Conservation (phyloP, 2,888 invertebrate genomes). For the Tenthredo livida region DNA sequence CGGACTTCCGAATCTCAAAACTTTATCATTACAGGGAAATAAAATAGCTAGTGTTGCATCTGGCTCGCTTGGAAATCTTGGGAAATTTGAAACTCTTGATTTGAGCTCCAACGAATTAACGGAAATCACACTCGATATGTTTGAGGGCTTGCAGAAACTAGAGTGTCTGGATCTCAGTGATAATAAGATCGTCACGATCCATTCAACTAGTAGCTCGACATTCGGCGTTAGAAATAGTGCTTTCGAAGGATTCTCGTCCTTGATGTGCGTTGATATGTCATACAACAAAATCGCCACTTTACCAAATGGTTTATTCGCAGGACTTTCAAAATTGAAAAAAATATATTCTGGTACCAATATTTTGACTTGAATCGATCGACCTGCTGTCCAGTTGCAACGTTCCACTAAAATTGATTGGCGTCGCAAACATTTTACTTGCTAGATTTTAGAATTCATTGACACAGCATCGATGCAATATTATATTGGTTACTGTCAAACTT, state of each 20-base stretch:
- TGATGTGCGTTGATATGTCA: background rate
- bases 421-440: too few species aligned
- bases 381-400: background rate
- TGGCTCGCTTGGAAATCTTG: slow-evolving; percentile 73
- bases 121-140: slow-evolving; percentile 69
- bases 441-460: too few species aligned
- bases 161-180: slow-evolving; percentile 64
- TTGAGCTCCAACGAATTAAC: slow-evolving; percentile 75
- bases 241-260: background rate
- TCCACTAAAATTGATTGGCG: background rate
- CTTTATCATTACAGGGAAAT: too few species aligned
- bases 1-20: too few species aligned
- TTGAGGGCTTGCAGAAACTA: slow-evolving; percentile 69
- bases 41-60: too few species aligned
- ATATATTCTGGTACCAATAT: background rate
- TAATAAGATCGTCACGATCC: slow-evolving; percentile 22
- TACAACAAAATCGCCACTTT: slow-evolving; percentile 13
- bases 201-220: background rate
- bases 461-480: too few species aligned
- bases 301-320: background rate
- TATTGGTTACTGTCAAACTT: too few species aligned
- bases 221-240: background rate
- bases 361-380: slow-evolving; percentile 9
- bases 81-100: slow-evolving; percentile 71
- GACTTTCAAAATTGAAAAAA: background rate